These are phyloP conservation scores for Endomychus coccineus DNA, from an alignment of 2,888 invertebrate genomes.

Conservation along the genomic window DNA sequence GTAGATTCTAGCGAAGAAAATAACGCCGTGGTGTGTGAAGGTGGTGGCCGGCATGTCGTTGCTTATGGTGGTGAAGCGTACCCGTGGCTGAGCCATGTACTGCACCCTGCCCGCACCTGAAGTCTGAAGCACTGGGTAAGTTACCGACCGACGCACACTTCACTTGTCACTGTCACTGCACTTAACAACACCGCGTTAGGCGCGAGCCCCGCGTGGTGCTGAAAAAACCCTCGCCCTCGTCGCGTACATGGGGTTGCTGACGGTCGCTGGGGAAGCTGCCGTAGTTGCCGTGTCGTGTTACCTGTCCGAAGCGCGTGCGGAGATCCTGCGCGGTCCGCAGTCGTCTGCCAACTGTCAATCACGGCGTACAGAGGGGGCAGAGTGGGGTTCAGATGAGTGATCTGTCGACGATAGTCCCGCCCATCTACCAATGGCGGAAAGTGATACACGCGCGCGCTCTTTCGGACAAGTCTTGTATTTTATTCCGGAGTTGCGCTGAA, in stretches of 20 bases:
- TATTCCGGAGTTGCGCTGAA: conserved; percentile 6
- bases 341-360: conserved; percentile 62
- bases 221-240: conserved; percentile 17
- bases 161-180: conserved; percentile 28
- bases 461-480: conserved; percentile 11
- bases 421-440: conserved; percentile 42
- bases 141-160: conserved; percentile 17
- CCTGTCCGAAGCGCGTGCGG: conserved; percentile 42
- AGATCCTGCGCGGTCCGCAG: conserved; percentile 57
- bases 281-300: conserved; percentile 22
- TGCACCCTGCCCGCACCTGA: conserved; percentile 60
- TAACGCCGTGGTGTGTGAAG: conserved; percentile 21
- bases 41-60: conserved; percentile 25
- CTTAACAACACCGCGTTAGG: conserved; percentile 21
- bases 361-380: conserved; percentile 48
- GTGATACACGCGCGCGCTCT: conserved; percentile 47
- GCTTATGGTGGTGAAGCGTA: conserved; percentile 47
- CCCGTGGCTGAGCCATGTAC: conserved; percentile 88
- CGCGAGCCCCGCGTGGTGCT: conserved; percentile 16
- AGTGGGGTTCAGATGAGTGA: conserved; percentile 50
- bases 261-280: conserved; percentile 20
- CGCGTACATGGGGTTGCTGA: conserved; percentile 18
- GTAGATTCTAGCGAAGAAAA: too few species aligned
- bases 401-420: conserved; percentile 41
- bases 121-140: conserved; percentile 22